Conservation (phyloP, 2,797 vertebrate genomes). For the Poecile montanus region DNA sequence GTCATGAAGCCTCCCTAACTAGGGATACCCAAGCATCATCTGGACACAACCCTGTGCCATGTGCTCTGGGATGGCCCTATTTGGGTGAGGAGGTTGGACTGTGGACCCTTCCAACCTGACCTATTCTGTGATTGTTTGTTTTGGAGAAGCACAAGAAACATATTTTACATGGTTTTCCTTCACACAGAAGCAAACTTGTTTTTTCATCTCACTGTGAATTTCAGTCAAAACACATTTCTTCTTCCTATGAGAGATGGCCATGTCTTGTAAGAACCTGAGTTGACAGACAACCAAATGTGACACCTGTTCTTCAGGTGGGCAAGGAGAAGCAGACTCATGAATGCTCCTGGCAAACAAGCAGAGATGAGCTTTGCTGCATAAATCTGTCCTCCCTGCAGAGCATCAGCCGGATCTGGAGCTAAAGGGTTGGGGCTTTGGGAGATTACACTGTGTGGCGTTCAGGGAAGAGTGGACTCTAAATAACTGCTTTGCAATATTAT, state of each 20-base stretch:
- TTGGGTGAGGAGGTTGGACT: background rate
- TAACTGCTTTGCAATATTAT: background rate
- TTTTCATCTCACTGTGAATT: background rate
- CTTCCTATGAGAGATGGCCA: background rate
- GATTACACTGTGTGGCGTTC: fast-evolving
- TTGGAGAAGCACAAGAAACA: background rate
- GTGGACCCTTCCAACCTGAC: background rate
- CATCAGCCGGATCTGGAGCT: background rate
- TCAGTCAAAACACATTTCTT: background rate
- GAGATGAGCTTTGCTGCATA: background rate
- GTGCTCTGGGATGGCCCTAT: background rate
- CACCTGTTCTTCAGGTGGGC: background rate
- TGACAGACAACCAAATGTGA: fast-evolving
- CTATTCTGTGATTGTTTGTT: background rate
- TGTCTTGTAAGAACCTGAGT: background rate
- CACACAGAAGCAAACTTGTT: background rate
- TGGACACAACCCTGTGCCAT: background rate
- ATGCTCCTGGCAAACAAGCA: background rate
- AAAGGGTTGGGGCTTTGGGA: background rate
- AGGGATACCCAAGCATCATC: background rate
- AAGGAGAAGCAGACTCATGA: background rate
- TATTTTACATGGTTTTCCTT: background rate
- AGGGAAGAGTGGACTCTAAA: background rate
- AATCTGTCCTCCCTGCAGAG: background rate
- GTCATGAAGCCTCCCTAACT: background rate